Conservation (phyloP, 2,113 vertebrate species). For the Dicentrarchus labrax region DNA sequence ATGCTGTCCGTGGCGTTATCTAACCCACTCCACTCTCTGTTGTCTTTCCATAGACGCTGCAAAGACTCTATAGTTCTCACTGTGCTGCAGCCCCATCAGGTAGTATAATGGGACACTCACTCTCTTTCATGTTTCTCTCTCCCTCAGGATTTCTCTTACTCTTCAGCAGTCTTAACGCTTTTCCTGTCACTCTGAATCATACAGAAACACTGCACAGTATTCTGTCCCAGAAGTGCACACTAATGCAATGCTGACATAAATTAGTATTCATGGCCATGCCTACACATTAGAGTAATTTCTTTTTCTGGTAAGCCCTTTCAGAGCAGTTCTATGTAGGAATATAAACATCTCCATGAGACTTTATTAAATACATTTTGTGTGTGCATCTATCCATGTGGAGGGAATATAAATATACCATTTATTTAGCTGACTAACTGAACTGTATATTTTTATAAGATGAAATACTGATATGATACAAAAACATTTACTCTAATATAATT, state of each 20-base stretch:
- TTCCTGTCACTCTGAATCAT: conserved; percentile 42
- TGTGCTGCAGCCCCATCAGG: conserved; percentile 96
- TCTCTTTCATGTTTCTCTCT: conserved; percentile 58
- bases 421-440: conserved; percentile 46
- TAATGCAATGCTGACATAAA: conserved; percentile 24
- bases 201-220: conserved; percentile 18
- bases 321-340: conserved; percentile 31
- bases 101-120: conserved; percentile 77
- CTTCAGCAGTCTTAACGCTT: conserved; percentile 37
- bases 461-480: not conserved
- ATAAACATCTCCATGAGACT: conserved; percentile 32
- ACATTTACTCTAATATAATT: not conserved
- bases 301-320: conserved; percentile 45
- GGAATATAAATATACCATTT: conserved; percentile 49
- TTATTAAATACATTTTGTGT: conserved; percentile 45
- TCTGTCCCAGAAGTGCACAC: conserved; percentile 26
- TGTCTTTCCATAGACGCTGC: conserved; percentile 89
- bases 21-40: conserved; percentile 75
- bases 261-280: conserved; percentile 42
- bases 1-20: conserved; percentile 59
- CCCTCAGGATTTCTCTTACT: conserved; percentile 43
- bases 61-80: conserved; percentile 95
- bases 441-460: conserved; percentile 10
- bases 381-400: conserved; percentile 27
- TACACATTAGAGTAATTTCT: conserved; percentile 44